These are phyloP conservation scores for Cryptocheilus praepositus DNA, from an alignment of 2,888 invertebrate genomes.

Conservation along the genomic window DNA sequence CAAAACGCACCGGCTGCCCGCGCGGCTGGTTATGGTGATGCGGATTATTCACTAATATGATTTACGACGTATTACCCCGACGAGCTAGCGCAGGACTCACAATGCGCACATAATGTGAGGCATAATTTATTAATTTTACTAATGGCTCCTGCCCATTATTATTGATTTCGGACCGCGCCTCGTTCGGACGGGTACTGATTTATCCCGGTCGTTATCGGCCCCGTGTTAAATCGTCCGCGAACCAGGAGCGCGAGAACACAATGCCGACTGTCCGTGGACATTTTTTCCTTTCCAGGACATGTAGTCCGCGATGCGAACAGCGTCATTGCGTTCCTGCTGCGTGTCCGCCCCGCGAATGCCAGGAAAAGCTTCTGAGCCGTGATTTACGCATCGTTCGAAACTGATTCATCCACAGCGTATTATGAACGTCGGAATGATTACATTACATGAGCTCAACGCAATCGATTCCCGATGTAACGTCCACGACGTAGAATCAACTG, in stretches of 20 bases:
- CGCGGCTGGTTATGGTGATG: slow-evolving; percentile 71
- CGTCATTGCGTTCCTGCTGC: slow-evolving; percentile 2
- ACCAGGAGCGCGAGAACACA: slow-evolving; percentile 61
- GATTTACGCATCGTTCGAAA: slow-evolving; percentile 6
- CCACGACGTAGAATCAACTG: too few relatives aligned
- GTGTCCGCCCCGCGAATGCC: slow-evolving; percentile 2
- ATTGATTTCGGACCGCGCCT: slow-evolving; percentile 71
- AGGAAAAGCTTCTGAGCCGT: slow-evolving; percentile 4
- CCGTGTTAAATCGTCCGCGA: slow-evolving; percentile 68
- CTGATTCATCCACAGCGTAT: not conserved
- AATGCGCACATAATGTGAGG: slow-evolving; percentile 75
- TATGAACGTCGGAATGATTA: too few relatives aligned
- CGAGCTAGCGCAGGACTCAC: slow-evolving; percentile 66
- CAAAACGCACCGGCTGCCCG: slow-evolving; percentile 60
- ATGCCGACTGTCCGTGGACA: slow-evolving; percentile 52
- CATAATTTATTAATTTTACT: slow-evolving; percentile 75
- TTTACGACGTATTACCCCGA: slow-evolving; percentile 73
- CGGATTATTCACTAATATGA: slow-evolving; percentile 76
- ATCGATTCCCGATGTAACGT: not conserved
- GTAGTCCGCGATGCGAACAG: slow-evolving; percentile 36
- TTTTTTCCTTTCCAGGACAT: slow-evolving; percentile 53
- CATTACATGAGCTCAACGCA: too few relatives aligned
- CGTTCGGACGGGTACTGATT: slow-evolving; percentile 71
- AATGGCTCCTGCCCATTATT: slow-evolving; percentile 75
- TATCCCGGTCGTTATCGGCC: slow-evolving; percentile 73